Percentiles rank a stretch among this genome's conserved stretches.
These are phyloP conservation scores for Garra rufa DNA, from an alignment of 2,113 vertebrate species.

Conservation along the genomic window DNA sequence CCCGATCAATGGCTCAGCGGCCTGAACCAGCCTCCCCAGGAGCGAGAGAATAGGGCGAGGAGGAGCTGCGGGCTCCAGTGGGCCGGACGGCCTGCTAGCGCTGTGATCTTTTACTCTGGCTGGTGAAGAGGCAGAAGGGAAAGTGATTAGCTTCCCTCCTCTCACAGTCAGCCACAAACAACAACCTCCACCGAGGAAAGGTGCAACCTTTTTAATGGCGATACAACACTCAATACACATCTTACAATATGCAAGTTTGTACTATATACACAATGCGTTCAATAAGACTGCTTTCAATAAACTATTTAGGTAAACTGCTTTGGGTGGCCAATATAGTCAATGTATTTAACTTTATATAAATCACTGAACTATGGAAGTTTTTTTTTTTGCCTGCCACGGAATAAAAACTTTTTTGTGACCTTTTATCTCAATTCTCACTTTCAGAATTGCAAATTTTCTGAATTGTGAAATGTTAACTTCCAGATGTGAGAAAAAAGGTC, in stretches of 20 bases:
- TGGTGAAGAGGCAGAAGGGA: constrained; percentile 75
- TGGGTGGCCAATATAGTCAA: background rate
- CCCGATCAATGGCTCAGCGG: constrained; percentile 71
- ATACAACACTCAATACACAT: constrained; percentile 57
- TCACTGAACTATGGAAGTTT: background rate
- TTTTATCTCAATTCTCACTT: too few species aligned
- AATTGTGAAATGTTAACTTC: too few species aligned
- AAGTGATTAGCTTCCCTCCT: constrained; percentile 74
- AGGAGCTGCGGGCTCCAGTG: constrained; percentile 61
- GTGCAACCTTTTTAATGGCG: constrained; percentile 47
- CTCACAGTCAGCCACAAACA: constrained; percentile 42
- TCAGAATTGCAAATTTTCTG: too few species aligned
- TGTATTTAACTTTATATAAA: background rate
- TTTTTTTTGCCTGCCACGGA: too few species aligned
- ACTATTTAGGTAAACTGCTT: background rate
- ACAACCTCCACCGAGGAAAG: background rate
- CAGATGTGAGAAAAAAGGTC: too few species aligned
- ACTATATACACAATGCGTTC: background rate
- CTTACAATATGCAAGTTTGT: background rate
- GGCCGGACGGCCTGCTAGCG: constrained; percentile 66
- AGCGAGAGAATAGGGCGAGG: constrained; percentile 67
- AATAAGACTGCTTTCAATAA: background rate
- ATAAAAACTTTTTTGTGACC: too few species aligned
- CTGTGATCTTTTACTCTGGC: constrained; percentile 77
- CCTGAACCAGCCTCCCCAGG: constrained; percentile 68